Evolutionary conservation across 2,113 vertebrate genomes (phyloP).

Genomic region (Oryzias celebensis): DNA sequence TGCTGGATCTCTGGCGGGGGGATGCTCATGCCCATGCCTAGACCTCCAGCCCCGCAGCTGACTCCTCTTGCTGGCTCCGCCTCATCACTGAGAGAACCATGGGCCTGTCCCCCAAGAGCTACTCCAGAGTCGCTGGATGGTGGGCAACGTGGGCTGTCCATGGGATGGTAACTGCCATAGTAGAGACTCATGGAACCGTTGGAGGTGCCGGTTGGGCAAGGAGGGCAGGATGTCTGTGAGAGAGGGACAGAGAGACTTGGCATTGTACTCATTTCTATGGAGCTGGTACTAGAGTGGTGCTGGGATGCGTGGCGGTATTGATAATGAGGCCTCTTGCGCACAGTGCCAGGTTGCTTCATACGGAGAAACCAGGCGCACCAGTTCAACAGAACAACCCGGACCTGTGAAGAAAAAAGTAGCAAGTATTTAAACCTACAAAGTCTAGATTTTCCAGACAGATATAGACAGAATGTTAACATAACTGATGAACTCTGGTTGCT

Average conservation of each 20-base stretch:
- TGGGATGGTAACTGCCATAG: conserved; percentile 82
- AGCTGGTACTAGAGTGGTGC: conserved; percentile 84
- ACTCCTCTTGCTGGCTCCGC: conserved; percentile 71
- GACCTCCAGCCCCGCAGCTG: conserved; percentile 30
- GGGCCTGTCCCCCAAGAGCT: conserved; percentile 75
- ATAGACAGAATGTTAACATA: not conserved
- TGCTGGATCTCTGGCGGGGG: conserved; percentile 71
- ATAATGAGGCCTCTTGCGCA: conserved; percentile 82
- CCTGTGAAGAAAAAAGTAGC: conserved; percentile 69
- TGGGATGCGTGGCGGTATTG: conserved; percentile 71
- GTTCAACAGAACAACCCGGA: conserved; percentile 89
- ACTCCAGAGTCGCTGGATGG: conserved; percentile 87
- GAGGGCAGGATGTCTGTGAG: conserved; percentile 59
- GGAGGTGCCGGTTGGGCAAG: conserved; percentile 74
- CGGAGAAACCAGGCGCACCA: conserved; percentile 98
- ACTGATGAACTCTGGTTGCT: conserved; percentile 49
- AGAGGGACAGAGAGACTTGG: conserved; percentile 57
- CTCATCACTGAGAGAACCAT: conserved; percentile 50
- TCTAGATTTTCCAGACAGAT: not conserved
- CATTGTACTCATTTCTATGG: conserved; percentile 67
- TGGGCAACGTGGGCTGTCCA: conserved; percentile 84
- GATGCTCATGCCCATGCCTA: conserved; percentile 75
- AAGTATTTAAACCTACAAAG: not conserved
- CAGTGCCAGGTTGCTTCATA: conserved; percentile 92
- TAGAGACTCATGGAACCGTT: conserved; percentile 87